Conservation (phyloP, 2,888 invertebrate genomes). For the Ophion slaviceki region DNA sequence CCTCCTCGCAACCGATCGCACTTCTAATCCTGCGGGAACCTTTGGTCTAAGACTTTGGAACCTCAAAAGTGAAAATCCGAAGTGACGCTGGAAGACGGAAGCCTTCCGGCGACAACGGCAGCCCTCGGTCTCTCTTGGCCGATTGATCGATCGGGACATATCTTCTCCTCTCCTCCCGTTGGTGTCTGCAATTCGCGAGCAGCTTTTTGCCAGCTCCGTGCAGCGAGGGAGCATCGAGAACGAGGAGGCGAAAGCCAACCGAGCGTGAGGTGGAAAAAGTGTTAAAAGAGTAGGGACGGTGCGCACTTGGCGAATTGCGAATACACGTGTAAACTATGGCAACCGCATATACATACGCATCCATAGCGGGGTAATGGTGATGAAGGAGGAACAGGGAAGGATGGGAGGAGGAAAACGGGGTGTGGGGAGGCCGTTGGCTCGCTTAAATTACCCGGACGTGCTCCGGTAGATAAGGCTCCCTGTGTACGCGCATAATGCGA, state of each 20-base stretch:
- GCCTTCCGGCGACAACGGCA: conserved; percentile 41
- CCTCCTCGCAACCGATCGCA: neutral
- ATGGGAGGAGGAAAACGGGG: conserved; percentile 6
- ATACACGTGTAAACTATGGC: conserved; percentile 56
- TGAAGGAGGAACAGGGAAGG: conserved; percentile 47
- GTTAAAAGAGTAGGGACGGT: conserved; percentile 15
- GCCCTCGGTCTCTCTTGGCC: conserved; percentile 24
- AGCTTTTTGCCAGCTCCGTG: conserved; percentile 33
- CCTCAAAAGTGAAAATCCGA: neutral
- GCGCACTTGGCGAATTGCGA: conserved; percentile 55
- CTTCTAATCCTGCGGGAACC: neutral
- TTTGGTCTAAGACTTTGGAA: neutral
- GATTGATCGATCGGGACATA: conserved; percentile 52
- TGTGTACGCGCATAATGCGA: conserved; percentile 78
- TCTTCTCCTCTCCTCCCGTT: neutral
- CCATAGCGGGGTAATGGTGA: conserved; percentile 59
- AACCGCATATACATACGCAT: conserved; percentile 57
- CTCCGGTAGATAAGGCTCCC: conserved; percentile 77
- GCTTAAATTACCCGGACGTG: conserved; percentile 74
- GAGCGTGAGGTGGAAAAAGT: conserved; percentile 33
- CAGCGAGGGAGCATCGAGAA: neutral
- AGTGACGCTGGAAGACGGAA: conserved; percentile 16
- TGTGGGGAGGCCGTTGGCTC: conserved; percentile 61
- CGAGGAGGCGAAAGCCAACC: conserved; percentile 24
- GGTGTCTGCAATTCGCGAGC: conserved; percentile 45